Conservation (phyloP, 2,797 vertebrate species). For the Pantherophis alleghaniensis region DNA sequence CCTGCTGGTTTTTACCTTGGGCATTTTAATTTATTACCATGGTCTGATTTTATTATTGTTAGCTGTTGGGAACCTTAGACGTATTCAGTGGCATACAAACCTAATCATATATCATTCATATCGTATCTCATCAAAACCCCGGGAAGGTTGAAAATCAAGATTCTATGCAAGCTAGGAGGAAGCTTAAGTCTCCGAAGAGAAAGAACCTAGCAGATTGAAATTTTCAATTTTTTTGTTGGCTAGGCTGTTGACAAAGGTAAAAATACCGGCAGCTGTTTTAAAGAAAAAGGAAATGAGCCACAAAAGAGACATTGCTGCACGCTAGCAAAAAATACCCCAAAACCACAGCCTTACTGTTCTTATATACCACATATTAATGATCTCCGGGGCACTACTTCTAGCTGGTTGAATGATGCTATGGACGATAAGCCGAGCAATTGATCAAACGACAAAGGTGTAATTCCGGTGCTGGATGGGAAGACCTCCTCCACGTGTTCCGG, state of each 20-base stretch:
- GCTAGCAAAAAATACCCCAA: constrained; percentile 22
- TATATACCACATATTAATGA: constrained; percentile 23
- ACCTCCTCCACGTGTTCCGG: neutral
- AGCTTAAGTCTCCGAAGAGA: constrained; percentile 10
- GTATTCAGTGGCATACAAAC: neutral
- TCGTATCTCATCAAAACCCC: neutral
- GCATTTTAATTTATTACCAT: neutral
- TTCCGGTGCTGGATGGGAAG: neutral
- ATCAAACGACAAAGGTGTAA: neutral
- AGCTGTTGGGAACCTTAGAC: neutral
- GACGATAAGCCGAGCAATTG: neutral
- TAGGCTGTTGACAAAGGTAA: constrained; percentile 44
- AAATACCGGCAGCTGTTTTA: constrained; percentile 45
- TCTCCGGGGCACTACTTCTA: constrained; percentile 38
- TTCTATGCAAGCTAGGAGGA: neutral
- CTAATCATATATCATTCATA: neutral
- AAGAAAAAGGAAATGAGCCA: constrained; percentile 28
- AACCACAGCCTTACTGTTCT: constrained; percentile 33
- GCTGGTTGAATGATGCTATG: neutral
- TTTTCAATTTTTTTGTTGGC: constrained; percentile 20
- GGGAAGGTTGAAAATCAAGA: constrained; percentile 6
- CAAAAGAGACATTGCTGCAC: neutral
- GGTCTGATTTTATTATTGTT: neutral
- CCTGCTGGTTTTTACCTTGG: neutral
- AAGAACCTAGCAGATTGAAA: constrained; percentile 17